Percentiles rank a stretch among this genome's conserved stretches.
Evolutionary conservation across 2,797 vertebrate genomes (phyloP).

Genomic region (Scolopax bukidnonensis): DNA sequence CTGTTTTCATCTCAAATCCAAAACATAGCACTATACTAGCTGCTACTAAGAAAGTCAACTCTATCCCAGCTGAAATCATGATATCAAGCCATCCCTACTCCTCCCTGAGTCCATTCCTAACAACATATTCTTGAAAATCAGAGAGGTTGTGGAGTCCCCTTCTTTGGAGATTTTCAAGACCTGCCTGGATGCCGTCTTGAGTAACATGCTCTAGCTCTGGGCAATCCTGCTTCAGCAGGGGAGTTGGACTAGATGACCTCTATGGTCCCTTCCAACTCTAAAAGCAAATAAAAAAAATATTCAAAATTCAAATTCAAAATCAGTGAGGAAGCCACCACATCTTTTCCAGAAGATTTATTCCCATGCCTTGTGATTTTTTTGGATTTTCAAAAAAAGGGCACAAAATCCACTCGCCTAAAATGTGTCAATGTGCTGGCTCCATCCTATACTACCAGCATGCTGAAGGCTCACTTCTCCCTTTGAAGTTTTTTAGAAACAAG

Average conservation of each 20-base stretch:
- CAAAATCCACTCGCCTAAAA: background rate
- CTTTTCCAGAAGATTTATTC: background rate
- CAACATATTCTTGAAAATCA: background rate
- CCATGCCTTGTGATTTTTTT: background rate
- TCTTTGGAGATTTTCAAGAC: too few species aligned
- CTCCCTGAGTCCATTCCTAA: background rate
- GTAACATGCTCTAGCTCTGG: too few species aligned
- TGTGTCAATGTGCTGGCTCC: background rate
- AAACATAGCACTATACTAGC: background rate
- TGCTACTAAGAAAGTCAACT: background rate
- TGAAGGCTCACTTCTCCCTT: background rate
- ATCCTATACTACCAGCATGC: background rate
- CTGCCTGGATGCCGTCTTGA: too few species aligned
- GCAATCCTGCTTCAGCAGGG: too few species aligned
- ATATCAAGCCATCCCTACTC: background rate
- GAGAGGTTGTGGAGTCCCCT: background rate
- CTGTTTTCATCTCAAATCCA: background rate
- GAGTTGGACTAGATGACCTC: too few species aligned
- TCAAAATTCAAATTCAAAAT: background rate
- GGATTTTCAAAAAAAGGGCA: background rate
- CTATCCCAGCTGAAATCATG: background rate
- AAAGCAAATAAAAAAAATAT: too few species aligned
- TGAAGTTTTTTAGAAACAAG: background rate
- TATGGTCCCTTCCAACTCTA: too few species aligned
- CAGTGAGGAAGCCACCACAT: background rate